Conservation (phyloP, 1,140 invertebrate genomes). For the Drusus annulatus region DNA sequence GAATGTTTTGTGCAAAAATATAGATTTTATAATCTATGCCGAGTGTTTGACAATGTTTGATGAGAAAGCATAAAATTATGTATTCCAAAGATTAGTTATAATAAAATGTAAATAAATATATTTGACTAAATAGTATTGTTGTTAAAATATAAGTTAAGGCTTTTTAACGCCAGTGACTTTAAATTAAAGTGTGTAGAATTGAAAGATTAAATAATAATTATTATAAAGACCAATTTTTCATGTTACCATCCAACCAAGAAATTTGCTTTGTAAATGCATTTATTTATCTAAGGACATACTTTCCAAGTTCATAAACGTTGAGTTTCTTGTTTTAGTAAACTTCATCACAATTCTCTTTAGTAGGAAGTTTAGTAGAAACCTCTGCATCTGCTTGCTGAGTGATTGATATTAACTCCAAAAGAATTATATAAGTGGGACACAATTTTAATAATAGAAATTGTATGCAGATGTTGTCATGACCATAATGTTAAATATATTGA, state of each 20-base stretch:
- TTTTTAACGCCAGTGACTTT: conserved; percentile 26
- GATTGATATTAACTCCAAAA: conserved; percentile 34
- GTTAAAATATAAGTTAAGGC: conserved; percentile 6
- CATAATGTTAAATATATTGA: neutral
- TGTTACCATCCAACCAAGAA: conserved; percentile 33
- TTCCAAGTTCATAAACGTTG: too few species aligned
- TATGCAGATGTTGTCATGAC: conserved; percentile 10
- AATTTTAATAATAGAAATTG: conserved; percentile 44
- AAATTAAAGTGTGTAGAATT: neutral
- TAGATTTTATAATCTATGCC: neutral
- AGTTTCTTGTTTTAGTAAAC: too few species aligned
- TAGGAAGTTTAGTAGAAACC: neutral
- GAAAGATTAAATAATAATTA: neutral
- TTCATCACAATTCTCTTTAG: too few species aligned
- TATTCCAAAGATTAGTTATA: conserved; percentile 35
- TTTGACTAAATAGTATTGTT: neutral
- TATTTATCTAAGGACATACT: conserved; percentile 5
- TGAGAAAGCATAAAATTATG: too few species aligned
- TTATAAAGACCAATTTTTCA: conserved; percentile 31
- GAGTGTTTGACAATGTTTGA: too few species aligned
- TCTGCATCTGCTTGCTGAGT: conserved; percentile 9
- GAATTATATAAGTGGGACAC: conserved; percentile 45
- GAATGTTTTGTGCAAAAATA: neutral
- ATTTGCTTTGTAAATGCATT: conserved; percentile 35
- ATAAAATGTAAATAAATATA: conserved; percentile 18